A percentile compares a stretch with the other conserved stretches of the same genome.
These are phyloP conservation scores for Acrobasis suavella DNA, from an alignment of 2,888 invertebrate species.

Conservation along the genomic window DNA sequence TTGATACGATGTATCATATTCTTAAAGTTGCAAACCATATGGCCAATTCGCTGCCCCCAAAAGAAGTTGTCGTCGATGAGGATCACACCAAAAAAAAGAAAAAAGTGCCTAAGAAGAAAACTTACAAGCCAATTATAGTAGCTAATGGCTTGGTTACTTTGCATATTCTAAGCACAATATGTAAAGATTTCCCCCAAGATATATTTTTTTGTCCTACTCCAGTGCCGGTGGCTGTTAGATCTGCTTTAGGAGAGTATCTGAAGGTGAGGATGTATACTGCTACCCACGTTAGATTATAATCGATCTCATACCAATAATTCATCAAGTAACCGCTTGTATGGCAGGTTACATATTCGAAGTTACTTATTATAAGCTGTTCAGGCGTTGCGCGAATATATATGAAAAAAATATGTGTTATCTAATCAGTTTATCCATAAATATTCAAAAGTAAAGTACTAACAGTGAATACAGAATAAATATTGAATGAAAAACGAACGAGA, in stretches of 20 bases:
- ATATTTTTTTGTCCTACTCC: slow-evolving; percentile 58
- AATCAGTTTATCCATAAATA: no score
- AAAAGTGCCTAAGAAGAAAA: slow-evolving; percentile 30
- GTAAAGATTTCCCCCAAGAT: slow-evolving; percentile 54
- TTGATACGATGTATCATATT: slow-evolving; percentile 60
- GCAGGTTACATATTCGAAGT: no score
- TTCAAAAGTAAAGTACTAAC: no score
- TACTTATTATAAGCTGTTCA: no score
- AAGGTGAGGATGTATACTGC: slow-evolving; percentile 45
- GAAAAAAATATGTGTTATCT: no score
- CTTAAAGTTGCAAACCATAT: slow-evolving; percentile 63
- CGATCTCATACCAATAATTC: neutral
- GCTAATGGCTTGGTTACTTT: slow-evolving; percentile 64
- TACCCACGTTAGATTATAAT: no score
- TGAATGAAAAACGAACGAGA: no score
- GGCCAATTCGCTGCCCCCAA: slow-evolving; percentile 30
- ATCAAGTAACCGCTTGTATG: no score
- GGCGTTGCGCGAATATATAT: no score
- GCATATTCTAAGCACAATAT: slow-evolving; percentile 56
- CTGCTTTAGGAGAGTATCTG: slow-evolving; percentile 55
- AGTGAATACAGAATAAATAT: no score
- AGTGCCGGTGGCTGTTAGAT: slow-evolving; percentile 50
- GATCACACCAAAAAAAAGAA: slow-evolving; percentile 29
- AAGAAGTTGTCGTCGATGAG: slow-evolving; percentile 23
- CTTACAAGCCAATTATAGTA: slow-evolving; percentile 54